Percentiles rank a stretch among this genome's conserved stretches.
These are phyloP conservation scores for Neostethus bicornis DNA, from an alignment of 2,797 vertebrate genomes.

Conservation along the genomic window DNA sequence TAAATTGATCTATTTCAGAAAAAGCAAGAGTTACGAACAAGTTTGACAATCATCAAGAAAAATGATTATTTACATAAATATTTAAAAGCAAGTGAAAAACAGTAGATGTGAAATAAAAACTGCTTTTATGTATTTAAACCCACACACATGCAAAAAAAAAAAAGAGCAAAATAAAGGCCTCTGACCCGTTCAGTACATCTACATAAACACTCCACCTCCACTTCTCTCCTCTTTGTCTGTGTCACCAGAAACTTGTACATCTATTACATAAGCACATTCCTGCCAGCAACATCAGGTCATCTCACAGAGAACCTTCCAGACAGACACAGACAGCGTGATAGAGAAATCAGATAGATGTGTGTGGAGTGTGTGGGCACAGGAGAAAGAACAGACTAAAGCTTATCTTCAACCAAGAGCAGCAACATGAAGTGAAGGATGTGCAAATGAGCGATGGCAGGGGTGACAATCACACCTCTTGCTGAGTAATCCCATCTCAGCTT, in stretches of 20 bases:
- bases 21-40: neutral
- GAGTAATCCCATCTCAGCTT: slow-evolving; percentile 51
- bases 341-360: slow-evolving; percentile 8
- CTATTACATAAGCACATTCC: slow-evolving; percentile 28
- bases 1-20: neutral
- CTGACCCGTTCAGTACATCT: neutral
- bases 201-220: slow-evolving; percentile 31
- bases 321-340: slow-evolving; percentile 18
- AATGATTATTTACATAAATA: neutral
- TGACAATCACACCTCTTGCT: slow-evolving; percentile 53
- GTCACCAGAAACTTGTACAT: slow-evolving; percentile 22
- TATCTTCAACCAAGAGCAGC: slow-evolving; percentile 1
- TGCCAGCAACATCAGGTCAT: slow-evolving; percentile 19
- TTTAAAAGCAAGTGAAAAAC: neutral
- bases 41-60: neutral
- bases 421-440: slow-evolving; percentile 33
- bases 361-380: slow-evolving; percentile 12
- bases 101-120: slow-evolving; percentile 21
- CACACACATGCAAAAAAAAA: slow-evolving; percentile 4
- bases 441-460: slow-evolving; percentile 42
- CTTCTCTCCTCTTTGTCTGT: slow-evolving; percentile 15
- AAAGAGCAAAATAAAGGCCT: neutral
- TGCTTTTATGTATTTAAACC: slow-evolving; percentile 22
- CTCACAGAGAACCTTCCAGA: slow-evolving; percentile 24
- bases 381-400: slow-evolving; percentile 17